phyloP scores from a whole-genome alignment of 2,797 vertebrate genomes.

The Gobio occitaniae region DNA sequence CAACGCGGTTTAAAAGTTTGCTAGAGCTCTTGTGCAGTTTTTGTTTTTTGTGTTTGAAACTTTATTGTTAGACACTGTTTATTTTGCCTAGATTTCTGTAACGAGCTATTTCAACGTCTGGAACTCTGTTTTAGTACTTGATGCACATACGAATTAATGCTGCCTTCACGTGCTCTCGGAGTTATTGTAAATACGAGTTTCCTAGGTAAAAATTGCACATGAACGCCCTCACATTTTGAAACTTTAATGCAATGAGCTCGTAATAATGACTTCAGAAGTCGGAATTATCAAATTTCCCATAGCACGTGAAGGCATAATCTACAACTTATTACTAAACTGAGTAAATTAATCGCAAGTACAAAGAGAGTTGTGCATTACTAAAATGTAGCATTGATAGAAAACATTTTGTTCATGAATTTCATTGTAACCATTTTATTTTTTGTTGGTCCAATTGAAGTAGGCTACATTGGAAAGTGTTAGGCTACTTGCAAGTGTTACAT shows the following conservation, averaged over 20 bases:
- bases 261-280: too few relatives aligned
- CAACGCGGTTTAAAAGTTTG: slow-evolving; percentile 34
- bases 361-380: neutral
- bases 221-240: too few relatives aligned
- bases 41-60: neutral
- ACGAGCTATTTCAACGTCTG: neutral
- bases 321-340: neutral
- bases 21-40: slow-evolving; percentile 33
- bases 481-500: neutral
- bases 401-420: neutral
- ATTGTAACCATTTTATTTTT: neutral
- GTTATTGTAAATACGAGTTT: too few relatives aligned
- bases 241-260: too few relatives aligned
- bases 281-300: too few relatives aligned
- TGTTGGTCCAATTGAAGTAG: neutral
- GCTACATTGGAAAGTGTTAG: neutral
- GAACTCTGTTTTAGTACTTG: neutral
- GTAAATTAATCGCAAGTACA: neutral
- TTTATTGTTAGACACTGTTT: neutral
- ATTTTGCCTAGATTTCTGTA: neutral
- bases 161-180: too few relatives aligned
- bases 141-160: neutral
- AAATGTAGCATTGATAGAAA: neutral
- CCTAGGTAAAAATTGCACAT: too few relatives aligned
- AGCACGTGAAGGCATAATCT: neutral